A percentile compares a stretch with the other conserved stretches of the same genome.
phyloP scores from a whole-genome alignment of 1,140 invertebrate genomes.

The Cardiocondyla obscurior region DNA sequence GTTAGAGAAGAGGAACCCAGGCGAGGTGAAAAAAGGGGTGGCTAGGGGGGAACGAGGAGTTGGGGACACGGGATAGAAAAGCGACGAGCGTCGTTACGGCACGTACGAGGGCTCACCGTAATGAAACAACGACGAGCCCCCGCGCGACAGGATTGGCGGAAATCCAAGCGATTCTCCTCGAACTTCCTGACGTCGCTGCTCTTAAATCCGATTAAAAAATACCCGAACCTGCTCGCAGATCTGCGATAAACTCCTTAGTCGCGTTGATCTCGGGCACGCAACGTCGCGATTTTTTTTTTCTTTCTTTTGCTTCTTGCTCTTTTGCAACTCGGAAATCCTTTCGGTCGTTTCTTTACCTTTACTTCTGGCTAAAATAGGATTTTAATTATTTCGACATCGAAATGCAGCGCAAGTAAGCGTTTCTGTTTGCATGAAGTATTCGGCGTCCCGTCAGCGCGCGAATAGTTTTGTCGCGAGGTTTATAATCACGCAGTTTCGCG shows the following conservation, averaged over 20 bases:
- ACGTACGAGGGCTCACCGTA: slow-evolving; percentile 66
- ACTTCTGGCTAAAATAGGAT: neutral
- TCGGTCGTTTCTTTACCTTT: neutral
- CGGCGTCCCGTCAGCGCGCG: neutral
- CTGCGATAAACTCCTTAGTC: slow-evolving; percentile 17
- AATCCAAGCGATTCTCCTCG: slow-evolving; percentile 69
- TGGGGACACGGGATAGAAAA: slow-evolving; percentile 22
- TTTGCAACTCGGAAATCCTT: neutral
- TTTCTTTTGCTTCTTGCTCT: neutral
- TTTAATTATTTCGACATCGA: neutral
- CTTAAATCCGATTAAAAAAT: slow-evolving; percentile 58
- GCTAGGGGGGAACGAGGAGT: slow-evolving; percentile 34
- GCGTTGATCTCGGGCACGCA: neutral
- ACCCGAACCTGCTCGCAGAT: neutral
- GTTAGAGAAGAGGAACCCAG: slow-evolving; percentile 60
- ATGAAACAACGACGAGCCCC: slow-evolving; percentile 76
- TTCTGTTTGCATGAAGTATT: neutral
- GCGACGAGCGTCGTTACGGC: slow-evolving; percentile 42
- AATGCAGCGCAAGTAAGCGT: neutral
- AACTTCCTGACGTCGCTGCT: slow-evolving; percentile 56
- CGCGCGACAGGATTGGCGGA: slow-evolving; percentile 71
- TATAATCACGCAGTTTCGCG: neutral
- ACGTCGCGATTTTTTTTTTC: slow-evolving; percentile 1
- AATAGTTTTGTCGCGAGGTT: neutral
- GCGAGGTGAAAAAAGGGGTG: neutral